phyloP scores from a whole-genome alignment of 2,888 invertebrate genomes.

The Cryptophagus acutangulus region DNA sequence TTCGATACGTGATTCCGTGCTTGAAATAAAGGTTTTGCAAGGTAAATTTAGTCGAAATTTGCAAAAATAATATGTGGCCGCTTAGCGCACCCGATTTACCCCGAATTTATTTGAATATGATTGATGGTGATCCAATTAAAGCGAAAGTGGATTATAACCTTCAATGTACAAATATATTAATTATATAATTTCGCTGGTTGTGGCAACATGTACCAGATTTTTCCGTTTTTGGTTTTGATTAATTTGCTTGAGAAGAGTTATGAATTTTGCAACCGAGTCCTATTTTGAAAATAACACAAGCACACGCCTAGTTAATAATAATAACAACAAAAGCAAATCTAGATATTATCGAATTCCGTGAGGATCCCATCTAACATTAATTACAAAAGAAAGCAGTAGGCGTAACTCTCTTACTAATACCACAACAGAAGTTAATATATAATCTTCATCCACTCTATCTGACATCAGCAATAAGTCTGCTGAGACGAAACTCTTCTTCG shows the following conservation, averaged over 20 bases:
- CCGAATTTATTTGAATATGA: too few species aligned
- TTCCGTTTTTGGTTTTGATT: conserved; percentile 2
- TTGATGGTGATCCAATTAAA: too few species aligned
- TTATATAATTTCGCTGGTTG: too few species aligned
- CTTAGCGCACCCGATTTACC: too few species aligned
- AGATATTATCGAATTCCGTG: conserved; percentile 32
- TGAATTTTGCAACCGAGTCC: not conserved
- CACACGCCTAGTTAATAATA: not conserved
- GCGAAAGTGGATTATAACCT: too few species aligned
- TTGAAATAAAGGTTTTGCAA: too few species aligned
- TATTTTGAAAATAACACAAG: conserved; percentile 1
- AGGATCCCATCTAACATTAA: conserved; percentile 33
- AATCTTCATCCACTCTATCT: conserved; percentile 15
- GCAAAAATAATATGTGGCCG: too few species aligned
- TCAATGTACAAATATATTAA: too few species aligned
- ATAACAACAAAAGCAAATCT: conserved; percentile 17
- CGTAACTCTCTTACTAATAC: conserved; percentile 32
- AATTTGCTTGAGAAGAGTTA: not conserved
- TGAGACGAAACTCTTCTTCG: too few species aligned
- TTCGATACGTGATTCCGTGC: too few species aligned
- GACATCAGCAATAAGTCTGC: conserved; percentile 6
- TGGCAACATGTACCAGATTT: too few species aligned
- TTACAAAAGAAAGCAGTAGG: conserved; percentile 36
- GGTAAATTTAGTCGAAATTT: too few species aligned
- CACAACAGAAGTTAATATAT: conserved; percentile 33